Percentiles rank a stretch among this genome's conserved stretches.
Evolutionary conservation across 2,888 invertebrate genomes (phyloP).

Genomic region (Agrochola lota): DNA sequence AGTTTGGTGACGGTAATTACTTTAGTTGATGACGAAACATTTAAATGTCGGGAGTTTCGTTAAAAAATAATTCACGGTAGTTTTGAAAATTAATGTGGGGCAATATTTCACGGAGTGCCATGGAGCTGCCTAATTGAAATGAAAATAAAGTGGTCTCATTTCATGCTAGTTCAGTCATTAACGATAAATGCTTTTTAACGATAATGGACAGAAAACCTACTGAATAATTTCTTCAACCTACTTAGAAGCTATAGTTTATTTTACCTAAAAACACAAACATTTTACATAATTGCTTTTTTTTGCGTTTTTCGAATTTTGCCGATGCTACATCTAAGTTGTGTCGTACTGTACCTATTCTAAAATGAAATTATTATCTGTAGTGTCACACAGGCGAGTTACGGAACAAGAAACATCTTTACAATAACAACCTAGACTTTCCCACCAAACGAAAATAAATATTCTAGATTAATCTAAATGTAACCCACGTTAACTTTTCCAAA

Average conservation of each 20-base stretch:
- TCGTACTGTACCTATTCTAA: background rate
- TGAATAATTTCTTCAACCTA: background rate
- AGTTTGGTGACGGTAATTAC: constrained; percentile 53
- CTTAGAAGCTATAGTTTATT: background rate
- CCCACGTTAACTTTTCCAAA: background rate
- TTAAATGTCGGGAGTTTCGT: constrained; percentile 54
- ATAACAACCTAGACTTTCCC: background rate
- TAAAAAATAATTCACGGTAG: constrained; percentile 35
- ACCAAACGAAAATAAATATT: background rate
- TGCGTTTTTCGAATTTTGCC: too few relatives aligned
- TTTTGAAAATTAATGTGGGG: constrained; percentile 47
- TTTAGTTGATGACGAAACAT: constrained; percentile 52
- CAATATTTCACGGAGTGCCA: constrained; percentile 22
- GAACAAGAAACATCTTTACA: background rate
- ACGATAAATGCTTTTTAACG: constrained; percentile 5
- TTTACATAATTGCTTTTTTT: background rate
- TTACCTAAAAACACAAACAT: background rate
- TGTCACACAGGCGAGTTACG: background rate
- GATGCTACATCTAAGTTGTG: too few relatives aligned
- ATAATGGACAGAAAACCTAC: background rate
- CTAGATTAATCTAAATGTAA: background rate
- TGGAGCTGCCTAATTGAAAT: constrained; percentile 37
- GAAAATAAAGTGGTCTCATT: constrained; percentile 27
- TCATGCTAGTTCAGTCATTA: constrained; percentile 18
- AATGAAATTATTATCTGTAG: background rate